A percentile compares a stretch with the other conserved stretches of the same genome.
Evolutionary conservation across 2,888 invertebrate genomes (phyloP).

Genomic region (Nemotelus pantherinus): DNA sequence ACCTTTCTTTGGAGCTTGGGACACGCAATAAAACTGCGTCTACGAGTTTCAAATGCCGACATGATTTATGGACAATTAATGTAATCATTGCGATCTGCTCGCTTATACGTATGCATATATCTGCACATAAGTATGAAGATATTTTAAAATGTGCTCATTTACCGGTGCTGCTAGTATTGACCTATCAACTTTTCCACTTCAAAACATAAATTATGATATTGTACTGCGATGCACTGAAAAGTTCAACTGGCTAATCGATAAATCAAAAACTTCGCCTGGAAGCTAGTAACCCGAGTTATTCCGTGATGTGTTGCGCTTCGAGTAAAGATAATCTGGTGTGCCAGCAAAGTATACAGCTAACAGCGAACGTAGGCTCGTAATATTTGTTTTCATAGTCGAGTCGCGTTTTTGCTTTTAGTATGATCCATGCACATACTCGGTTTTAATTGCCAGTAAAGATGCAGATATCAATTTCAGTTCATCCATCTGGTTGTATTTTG

Average conservation of each 20-base stretch:
- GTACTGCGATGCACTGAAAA: constrained; percentile 17
- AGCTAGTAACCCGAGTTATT: too few relatives aligned
- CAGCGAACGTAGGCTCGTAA: not conserved
- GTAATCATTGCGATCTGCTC: not conserved
- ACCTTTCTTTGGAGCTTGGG: too few relatives aligned
- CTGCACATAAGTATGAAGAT: not conserved
- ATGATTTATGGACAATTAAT: too few relatives aligned
- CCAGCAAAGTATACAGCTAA: not conserved
- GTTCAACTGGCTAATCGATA: constrained; percentile 32
- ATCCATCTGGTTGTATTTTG: not conserved
- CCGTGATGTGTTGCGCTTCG: too few relatives aligned
- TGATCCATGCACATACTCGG: constrained; percentile 2
- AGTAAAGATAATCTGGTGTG: not conserved
- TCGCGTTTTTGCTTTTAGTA: not conserved
- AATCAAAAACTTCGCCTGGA: not conserved
- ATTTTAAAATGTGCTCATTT: not conserved
- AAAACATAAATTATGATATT: constrained; percentile 25
- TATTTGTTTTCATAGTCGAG: not conserved
- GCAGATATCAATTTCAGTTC: constrained; percentile 21
- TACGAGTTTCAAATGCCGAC: too few relatives aligned
- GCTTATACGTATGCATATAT: not conserved
- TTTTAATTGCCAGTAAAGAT: constrained; percentile 22
- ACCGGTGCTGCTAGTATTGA: constrained; percentile 5
- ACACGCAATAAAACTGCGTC: too few relatives aligned
- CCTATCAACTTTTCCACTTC: constrained; percentile 28